Evolutionary conservation across 2,888 invertebrate genomes (phyloP), one percentile per base, ranked within the genome.

Genomic region (Prionchulus punctatus): DNA sequence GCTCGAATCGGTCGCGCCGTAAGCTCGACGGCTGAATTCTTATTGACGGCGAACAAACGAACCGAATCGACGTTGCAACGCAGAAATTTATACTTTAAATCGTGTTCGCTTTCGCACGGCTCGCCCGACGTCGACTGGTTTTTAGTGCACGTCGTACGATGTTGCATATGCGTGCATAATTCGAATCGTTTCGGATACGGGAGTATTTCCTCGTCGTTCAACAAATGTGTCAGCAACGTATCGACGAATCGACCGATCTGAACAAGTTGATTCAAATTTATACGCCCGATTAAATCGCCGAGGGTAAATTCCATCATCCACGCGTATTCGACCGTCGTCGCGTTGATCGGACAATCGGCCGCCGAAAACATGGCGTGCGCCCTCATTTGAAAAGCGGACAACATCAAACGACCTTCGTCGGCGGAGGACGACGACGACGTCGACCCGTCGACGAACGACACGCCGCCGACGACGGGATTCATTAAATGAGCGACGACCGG

Each of bases 361-460:
- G 87, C 87, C 63, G 94, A 94, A 70, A 96, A 98, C 82, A 91
- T 86, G 0, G 90, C 91, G 71, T 92, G 90, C 0, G 94, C 96
- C 63, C 45, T 80, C 58, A 86, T 80, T 79, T 85, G 75, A 48
- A 77, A 63, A 25, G 72, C 72, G 49, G 71, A 71, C 66, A 90
- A 80, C 72, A 88, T 80, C 0, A 84, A 75, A 48, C 81, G 79
- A 56, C 75, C 73, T 53, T 45, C 57, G 47, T 57, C 59, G 28
- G 60, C 60, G 42, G 60, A 58, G 2, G 62, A 57, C 56, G 61
- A 58, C 1, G n/a, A n/a, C n/a, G n/a, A n/a, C n/a, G n/a, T 60
- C 60, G 28, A 56, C 57, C 50, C 60, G 60, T 21, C 59, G 61
- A n/a, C 62, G 58, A 12, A 59, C 55, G 50, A 57, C 60, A 7